Evolutionary conservation across 2,113 vertebrate genomes (phyloP).

Genomic region (Phainopepla nitens): DNA sequence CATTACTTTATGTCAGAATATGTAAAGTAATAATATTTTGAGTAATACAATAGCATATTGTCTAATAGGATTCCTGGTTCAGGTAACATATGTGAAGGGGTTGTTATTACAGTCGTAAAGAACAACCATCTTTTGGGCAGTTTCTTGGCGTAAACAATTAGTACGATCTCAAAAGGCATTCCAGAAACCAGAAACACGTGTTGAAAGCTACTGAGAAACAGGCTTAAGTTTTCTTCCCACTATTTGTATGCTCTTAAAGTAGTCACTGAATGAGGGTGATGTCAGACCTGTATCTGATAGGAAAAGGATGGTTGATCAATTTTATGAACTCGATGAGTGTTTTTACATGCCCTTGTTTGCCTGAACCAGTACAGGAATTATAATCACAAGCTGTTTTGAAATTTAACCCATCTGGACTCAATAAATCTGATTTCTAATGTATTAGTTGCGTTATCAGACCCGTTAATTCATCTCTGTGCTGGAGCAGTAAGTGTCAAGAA

Average conservation of each 20-base stretch:
- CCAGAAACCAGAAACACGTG: neutral
- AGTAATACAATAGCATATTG: neutral
- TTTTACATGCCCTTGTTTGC: neutral
- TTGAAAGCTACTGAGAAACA: neutral
- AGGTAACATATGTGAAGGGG: neutral
- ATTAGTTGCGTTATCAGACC: neutral
- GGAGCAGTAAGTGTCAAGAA: neutral
- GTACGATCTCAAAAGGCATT: neutral
- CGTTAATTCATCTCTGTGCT: neutral
- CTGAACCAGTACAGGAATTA: neutral
- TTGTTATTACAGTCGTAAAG: neutral
- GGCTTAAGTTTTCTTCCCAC: neutral
- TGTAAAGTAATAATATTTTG: neutral
- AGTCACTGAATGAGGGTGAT: neutral
- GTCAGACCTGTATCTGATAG: neutral
- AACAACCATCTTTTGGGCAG: neutral
- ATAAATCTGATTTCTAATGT: neutral
- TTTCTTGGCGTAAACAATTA: neutral
- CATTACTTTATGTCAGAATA: neutral
- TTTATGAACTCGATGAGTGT: neutral
- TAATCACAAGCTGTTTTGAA: neutral
- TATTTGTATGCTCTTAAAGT: neutral
- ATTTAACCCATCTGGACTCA: neutral
- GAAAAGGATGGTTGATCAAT: fast-evolving
- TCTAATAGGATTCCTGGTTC: neutral